Conservation (phyloP, 2,797 vertebrate species). For the Vespertilio murinus region DNA sequence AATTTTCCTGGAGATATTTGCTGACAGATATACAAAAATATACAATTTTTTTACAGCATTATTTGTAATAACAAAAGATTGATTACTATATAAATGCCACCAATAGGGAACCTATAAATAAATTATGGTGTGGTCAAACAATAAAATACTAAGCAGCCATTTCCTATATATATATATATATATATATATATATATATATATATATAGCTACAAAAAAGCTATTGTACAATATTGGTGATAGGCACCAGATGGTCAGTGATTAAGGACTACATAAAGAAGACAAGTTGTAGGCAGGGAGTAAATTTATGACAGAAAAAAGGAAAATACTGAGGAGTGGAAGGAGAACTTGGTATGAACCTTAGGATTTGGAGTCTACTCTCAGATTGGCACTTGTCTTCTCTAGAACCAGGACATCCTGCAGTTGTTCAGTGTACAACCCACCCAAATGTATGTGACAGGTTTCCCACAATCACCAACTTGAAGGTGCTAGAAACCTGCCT, state of each 20-base stretch:
- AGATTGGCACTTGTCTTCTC: background rate
- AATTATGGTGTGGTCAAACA: background rate
- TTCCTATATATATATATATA: background rate
- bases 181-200: background rate
- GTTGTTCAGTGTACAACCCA: background rate
- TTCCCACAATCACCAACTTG: background rate
- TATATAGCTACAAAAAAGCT: background rate
- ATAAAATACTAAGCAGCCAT: background rate
- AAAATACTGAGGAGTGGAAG: background rate
- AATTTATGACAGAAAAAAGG: background rate
- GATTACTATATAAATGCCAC: background rate
- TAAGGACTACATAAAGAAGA: background rate
- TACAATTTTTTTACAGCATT: background rate
- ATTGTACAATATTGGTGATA: background rate
- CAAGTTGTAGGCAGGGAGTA: background rate
- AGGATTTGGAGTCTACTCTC: background rate
- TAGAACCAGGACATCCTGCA: background rate
- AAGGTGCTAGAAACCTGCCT: background rate
- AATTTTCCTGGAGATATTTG: background rate
- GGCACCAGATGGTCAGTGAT: background rate
- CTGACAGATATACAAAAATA: background rate
- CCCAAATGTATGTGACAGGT: background rate
- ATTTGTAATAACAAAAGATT: background rate
- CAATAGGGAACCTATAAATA: background rate
- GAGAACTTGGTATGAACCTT: background rate